phyloP scores from a whole-genome alignment of 2,888 invertebrate genomes.

The Idaea straminata region DNA sequence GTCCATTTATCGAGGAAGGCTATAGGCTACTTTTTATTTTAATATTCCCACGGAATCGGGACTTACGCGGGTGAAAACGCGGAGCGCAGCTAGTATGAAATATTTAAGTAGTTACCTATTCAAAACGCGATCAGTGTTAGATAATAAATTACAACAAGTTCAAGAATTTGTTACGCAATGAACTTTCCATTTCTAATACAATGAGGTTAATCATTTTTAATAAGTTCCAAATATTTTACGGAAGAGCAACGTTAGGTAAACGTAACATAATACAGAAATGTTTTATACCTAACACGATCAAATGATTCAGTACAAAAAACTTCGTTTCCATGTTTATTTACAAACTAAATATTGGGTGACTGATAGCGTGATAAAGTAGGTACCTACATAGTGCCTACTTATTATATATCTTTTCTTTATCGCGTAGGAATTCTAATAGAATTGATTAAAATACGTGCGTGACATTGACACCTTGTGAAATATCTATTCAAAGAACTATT shows the following conservation, averaged over 20 bases:
- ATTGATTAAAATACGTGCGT: constrained; percentile 26
- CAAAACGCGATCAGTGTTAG: neutral
- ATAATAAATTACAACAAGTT: constrained; percentile 13
- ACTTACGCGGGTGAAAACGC: too few relatives aligned
- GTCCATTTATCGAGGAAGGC: too few relatives aligned
- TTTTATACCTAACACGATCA: neutral
- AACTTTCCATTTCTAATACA: constrained; percentile 26
- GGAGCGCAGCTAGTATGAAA: neutral
- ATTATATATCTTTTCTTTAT: neutral
- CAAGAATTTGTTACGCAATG: constrained; percentile 25
- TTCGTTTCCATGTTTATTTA: constrained; percentile 28
- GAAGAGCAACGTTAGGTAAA: neutral
- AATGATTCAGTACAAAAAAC: neutral
- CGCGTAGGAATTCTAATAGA: constrained; percentile 1
- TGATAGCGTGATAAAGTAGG: constrained; percentile 14
- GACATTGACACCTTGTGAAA: constrained; percentile 42
- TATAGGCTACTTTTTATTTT: too few relatives aligned
- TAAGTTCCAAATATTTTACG: constrained; percentile 1
- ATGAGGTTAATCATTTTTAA: neutral
- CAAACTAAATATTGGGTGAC: constrained; percentile 16
- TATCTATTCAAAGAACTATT: constrained; percentile 25
- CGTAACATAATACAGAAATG: neutral
- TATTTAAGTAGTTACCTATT: neutral
- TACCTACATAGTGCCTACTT: neutral
- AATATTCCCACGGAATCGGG: too few relatives aligned